A percentile compares a stretch with the other conserved stretches of the same genome.
Conservation (phyloP, 2,113 vertebrate species). For the Melanocharis versteri region DNA sequence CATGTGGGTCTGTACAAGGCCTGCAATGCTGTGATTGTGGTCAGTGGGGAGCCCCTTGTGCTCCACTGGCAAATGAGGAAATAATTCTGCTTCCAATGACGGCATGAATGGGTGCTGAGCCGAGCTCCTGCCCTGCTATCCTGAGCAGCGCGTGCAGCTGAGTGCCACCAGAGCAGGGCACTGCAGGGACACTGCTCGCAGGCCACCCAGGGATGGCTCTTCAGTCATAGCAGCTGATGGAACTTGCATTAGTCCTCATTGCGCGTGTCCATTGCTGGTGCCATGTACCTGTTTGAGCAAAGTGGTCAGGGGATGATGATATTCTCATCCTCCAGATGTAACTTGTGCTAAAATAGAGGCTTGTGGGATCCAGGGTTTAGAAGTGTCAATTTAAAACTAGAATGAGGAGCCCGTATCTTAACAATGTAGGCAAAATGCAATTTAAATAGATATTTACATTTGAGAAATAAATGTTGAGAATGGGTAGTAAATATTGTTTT, state of each 20-base stretch:
- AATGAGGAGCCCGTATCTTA: neutral
- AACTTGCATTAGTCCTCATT: accelerated
- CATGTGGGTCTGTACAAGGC: neutral
- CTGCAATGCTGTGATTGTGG: accelerated
- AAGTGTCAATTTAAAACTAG: neutral
- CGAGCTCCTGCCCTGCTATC: neutral
- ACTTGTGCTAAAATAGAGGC: neutral
- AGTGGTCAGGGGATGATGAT: neutral
- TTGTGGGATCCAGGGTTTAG: neutral
- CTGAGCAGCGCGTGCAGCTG: neutral
- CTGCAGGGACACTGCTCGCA: neutral
- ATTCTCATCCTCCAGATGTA: neutral
- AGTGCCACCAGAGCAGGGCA: neutral
- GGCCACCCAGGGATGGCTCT: neutral
- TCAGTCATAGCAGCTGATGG: neutral
- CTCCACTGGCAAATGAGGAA: neutral
- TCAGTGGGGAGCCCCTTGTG: neutral
- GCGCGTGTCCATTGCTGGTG: neutral
- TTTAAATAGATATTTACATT: neutral
- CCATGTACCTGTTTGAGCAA: neutral
- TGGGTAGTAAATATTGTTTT: neutral
- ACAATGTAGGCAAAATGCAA: neutral
- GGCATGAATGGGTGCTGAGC: neutral
- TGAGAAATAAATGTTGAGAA: neutral
- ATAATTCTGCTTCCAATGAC: neutral